phyloP scores from a whole-genome alignment of 2,888 invertebrate genomes.

The Caenorhabditis doughertyi region DNA sequence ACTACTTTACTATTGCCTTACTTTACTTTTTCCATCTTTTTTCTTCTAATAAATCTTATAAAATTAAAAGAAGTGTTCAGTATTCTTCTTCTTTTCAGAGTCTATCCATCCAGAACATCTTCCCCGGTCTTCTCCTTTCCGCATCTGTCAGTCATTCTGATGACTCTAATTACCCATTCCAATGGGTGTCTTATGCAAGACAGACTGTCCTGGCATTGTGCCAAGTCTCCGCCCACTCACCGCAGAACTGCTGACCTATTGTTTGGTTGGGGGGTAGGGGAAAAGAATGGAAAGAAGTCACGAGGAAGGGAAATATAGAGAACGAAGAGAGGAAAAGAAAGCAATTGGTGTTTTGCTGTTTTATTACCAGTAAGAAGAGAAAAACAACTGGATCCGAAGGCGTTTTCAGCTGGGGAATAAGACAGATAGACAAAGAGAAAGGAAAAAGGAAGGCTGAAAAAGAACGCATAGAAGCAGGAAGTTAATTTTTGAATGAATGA shows the following conservation, averaged over 20 bases:
- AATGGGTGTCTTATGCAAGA: neutral
- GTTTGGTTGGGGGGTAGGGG: neutral
- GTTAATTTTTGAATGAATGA: neutral
- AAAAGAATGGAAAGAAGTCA: neutral
- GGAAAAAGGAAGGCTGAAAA: too few relatives aligned
- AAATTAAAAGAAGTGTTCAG: neutral
- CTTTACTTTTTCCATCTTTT: neutral
- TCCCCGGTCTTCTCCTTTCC: neutral
- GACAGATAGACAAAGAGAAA: neutral
- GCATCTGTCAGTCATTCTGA: neutral
- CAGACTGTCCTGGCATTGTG: neutral
- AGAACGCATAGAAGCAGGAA: too few relatives aligned
- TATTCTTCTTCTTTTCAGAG: conserved; percentile 14
- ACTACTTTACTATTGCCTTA: neutral
- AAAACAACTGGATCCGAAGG: neutral
- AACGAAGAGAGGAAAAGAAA: neutral
- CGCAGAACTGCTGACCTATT: neutral
- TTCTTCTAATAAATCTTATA: neutral
- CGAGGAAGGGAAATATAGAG: too few relatives aligned
- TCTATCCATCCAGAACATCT: neutral
- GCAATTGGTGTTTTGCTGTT: neutral
- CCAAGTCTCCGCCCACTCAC: neutral
- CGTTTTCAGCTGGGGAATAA: neutral
- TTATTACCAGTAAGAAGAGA: neutral
- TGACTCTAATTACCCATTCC: neutral